Evolutionary conservation across 2,797 vertebrate genomes (phyloP).

Genomic region (Lutjanus argentimaculatus): DNA sequence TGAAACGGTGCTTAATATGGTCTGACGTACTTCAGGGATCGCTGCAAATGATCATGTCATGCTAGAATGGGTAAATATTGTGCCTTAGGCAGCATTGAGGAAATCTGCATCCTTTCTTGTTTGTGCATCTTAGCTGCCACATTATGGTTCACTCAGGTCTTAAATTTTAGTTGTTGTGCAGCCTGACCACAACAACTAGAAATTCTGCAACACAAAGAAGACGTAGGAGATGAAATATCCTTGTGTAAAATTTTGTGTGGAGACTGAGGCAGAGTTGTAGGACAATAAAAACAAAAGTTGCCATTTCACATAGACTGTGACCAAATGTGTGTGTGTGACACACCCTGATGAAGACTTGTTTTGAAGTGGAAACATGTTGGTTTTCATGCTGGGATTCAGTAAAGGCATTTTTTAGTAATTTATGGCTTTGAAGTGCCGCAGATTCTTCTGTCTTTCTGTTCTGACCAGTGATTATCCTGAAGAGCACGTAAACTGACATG

Average conservation of each 20-base stretch:
- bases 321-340: slow-evolving; percentile 26
- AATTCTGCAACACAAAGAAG: slow-evolving; percentile 2
- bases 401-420: neutral
- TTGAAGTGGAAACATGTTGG: slow-evolving; percentile 7
- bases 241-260: slow-evolving; percentile 1
- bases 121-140: slow-evolving; percentile 10
- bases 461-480: neutral
- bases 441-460: neutral
- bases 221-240: neutral
- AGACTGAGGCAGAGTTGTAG: neutral
- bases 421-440: neutral
- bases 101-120: slow-evolving; percentile 24
- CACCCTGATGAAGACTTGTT: slow-evolving; percentile 14
- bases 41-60: slow-evolving; percentile 18
- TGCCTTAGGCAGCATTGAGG: slow-evolving; percentile 14
- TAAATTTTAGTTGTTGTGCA: neutral
- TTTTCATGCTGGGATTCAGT: neutral
- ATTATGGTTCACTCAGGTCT: slow-evolving; percentile 12
- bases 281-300: slow-evolving; percentile 17
- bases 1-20: slow-evolving; percentile 16
- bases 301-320: slow-evolving; percentile 13
- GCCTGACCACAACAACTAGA: slow-evolving; percentile 4
- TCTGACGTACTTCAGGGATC: slow-evolving; percentile 23
- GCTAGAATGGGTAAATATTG: slow-evolving; percentile 2
- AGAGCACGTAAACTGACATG: neutral